A percentile compares a stretch with the other conserved stretches of the same genome.
Conservation (phyloP, 30 jellyfish, hydroid and myxozoan species). For the Calvadosia cruxmelitensis region DNA sequence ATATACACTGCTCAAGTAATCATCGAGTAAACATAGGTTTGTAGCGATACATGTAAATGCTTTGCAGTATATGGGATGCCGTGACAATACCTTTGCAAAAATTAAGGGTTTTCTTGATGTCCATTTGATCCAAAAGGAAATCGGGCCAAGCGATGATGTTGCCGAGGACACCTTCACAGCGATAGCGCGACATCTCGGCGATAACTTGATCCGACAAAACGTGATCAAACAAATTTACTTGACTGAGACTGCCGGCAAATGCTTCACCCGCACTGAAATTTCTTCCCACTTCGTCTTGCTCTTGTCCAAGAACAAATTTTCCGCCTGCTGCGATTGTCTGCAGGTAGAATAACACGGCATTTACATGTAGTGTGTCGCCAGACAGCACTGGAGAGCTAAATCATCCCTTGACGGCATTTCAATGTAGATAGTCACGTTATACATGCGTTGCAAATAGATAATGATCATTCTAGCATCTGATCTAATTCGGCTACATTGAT, state of each 20-base stretch:
- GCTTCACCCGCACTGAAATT: slow-evolving; percentile 94
- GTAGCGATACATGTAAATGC: neutral
- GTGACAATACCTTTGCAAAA: slow-evolving; percentile 58
- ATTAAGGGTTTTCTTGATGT: slow-evolving; percentile 30
- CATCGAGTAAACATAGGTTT: no score
- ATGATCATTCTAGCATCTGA: no score
- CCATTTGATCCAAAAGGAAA: slow-evolving; percentile 28
- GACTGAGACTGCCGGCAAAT: slow-evolving; percentile 71
- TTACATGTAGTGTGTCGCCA: no score
- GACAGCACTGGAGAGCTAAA: no score
- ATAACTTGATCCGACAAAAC: slow-evolving; percentile 48
- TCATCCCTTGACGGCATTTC: no score
- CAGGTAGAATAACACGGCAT: no score
- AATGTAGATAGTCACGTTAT: no score
- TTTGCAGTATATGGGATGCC: neutral
- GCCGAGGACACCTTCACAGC: slow-evolving; percentile 67
- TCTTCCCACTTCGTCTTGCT: slow-evolving; percentile 96
- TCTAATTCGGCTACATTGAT: no score
- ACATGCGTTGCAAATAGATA: no score
- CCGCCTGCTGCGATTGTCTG: slow-evolving; percentile 56
- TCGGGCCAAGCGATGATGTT: slow-evolving; percentile 92
- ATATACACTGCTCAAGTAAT: neutral
- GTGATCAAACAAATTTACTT: slow-evolving; percentile 61
- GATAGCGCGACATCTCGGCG: slow-evolving; percentile 53
- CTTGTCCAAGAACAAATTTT: slow-evolving; percentile 80